Evolutionary conservation across 1,140 invertebrate species (phyloP).

Genomic region (Brachionus plicatilis): DNA sequence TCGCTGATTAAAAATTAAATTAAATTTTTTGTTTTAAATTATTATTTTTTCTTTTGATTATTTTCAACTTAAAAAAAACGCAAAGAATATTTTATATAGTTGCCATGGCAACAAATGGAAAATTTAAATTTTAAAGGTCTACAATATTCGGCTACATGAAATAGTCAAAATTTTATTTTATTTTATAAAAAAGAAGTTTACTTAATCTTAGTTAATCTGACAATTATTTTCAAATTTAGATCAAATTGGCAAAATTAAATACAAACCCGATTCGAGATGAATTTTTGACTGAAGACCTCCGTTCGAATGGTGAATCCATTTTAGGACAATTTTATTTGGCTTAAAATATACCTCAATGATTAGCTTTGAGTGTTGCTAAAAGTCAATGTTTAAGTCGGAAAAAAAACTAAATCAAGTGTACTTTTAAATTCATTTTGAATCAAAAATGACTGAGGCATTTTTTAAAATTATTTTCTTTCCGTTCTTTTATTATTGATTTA

Average conservation of each 20-base stretch:
- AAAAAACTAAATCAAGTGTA: background rate
- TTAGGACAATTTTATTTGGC: background rate
- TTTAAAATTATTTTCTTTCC: background rate
- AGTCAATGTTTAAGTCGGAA: background rate
- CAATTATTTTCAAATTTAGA: background rate
- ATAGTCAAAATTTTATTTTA: background rate
- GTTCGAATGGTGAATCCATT: background rate
- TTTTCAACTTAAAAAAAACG: background rate
- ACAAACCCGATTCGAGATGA: slow-evolving; percentile 10
- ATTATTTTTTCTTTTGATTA: background rate
- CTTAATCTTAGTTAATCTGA: background rate
- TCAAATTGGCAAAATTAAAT: background rate
- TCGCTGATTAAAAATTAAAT: background rate
- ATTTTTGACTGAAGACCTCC: background rate
- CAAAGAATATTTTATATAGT: slow-evolving; percentile 7
- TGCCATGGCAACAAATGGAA: background rate
- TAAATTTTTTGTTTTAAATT: background rate
- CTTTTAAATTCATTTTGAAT: background rate
- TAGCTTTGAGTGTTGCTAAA: background rate
- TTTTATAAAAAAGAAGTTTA: background rate
- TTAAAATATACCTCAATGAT: background rate
- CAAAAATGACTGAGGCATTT: background rate
- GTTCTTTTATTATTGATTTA: background rate
- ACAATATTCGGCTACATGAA: background rate
- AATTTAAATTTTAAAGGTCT: background rate